Percentiles rank a stretch among this genome's conserved stretches.
Conservation (phyloP, 1,140 invertebrate species). For the Spodoptera litura region DNA sequence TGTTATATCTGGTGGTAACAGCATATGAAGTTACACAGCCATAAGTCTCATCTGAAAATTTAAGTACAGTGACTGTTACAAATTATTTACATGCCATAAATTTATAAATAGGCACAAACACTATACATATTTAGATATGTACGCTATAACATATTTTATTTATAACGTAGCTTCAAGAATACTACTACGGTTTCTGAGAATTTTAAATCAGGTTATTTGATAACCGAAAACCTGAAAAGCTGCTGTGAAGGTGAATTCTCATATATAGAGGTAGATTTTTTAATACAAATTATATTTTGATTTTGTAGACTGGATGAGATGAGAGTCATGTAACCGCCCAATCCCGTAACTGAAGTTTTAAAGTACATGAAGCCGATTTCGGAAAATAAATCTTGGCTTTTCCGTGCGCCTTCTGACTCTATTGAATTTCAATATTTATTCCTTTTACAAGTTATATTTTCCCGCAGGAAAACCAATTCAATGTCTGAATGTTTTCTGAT, state of each 20-base stretch:
- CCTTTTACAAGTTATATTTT: slow-evolving; percentile 14
- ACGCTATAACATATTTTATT: too few relatives aligned
- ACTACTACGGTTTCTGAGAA: background rate
- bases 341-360: slow-evolving; percentile 25
- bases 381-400: slow-evolving; percentile 28
- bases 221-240: background rate
- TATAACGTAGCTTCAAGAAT: background rate
- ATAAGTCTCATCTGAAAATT: too few relatives aligned
- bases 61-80: too few relatives aligned
- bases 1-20: too few relatives aligned
- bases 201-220: slow-evolving; percentile 23
- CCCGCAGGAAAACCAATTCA: background rate
- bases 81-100: too few relatives aligned
- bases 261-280: background rate
- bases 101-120: too few relatives aligned
- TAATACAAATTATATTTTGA: slow-evolving; percentile 15
- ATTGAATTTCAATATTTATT: slow-evolving; percentile 36
- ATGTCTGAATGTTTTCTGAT: slow-evolving; percentile 25
- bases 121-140: too few relatives aligned
- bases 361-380: slow-evolving; percentile 34
- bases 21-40: too few relatives aligned
- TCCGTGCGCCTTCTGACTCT: slow-evolving; percentile 1
- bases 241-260: background rate
- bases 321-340: slow-evolving; percentile 31
- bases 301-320: slow-evolving; percentile 19